Evolutionary conservation across 2,797 vertebrate genomes (phyloP), one percentile per base, ranked within the genome.

Genomic region (Leptatherina wallacei): DNA sequence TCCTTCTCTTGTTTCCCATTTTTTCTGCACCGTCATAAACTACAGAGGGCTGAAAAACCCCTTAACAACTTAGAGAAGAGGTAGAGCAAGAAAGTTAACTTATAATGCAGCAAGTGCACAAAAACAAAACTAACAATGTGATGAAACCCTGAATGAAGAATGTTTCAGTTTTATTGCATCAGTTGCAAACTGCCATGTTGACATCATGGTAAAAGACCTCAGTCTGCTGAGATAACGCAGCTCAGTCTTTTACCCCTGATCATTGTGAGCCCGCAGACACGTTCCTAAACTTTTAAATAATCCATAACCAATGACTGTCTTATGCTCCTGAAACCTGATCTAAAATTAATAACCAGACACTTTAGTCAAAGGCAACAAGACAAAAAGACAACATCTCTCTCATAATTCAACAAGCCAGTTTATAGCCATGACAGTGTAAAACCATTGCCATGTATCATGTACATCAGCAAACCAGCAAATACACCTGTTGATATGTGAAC

Each of bases 121-220:
- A 27, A 60, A 29, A 60, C 29, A 49, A 22, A 65, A n/a, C 24
- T 63, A 47, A 71, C 40, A 55, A 68, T 32, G 24, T 80, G 71
- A 84, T 69, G 65, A 83, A 76, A 76, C 58, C 3, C 33, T 24
- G 65, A 65, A 65, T 49, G 75, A 65, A 47, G 68, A 35, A 33
- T 30, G 66, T 87, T 85, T 82, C 87, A 71, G 49, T 61, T 75
- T 18, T 44, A 65, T 81, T 91, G 80, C 87, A 75, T 88, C 85
- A 90, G 68, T 16, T 61, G 24, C 44, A 77, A 67, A 30, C 44
- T 64, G 73, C 56, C 65, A 33, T 67, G 54, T 30, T 64, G 66
- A 49, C 64, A 75, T 62, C 20, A 57, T 0, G 11, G 29, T 66
- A 49, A 64, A 77, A 60, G 42, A 24, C 49, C 55, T 49, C 67